Conservation (phyloP, 1,140 invertebrate species). For the Caerostris darwini region DNA sequence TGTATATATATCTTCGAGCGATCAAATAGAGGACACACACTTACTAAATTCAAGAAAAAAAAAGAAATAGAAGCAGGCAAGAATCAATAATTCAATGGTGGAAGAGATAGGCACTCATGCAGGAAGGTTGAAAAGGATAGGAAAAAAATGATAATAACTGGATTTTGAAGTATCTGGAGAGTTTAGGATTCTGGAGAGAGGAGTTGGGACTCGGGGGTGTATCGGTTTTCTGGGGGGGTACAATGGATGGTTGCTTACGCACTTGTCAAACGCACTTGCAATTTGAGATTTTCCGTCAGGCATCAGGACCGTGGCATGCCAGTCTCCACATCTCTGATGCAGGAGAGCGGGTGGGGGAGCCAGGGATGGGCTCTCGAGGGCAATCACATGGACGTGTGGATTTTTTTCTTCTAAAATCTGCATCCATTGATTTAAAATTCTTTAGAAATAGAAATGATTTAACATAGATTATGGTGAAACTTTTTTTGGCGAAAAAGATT, state of each 20-base stretch:
- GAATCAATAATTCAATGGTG: constrained; percentile 52
- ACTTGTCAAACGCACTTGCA: constrained; percentile 45
- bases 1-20: constrained; percentile 65
- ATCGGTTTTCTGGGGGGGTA: constrained; percentile 17
- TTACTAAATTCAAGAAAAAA: not conserved
- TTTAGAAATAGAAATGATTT: too few relatives aligned
- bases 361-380: not conserved
- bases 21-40: constrained; percentile 48
- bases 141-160: not conserved
- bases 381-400: too few relatives aligned
- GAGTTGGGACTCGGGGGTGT: not conserved
- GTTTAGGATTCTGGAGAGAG: not conserved
- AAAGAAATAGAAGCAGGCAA: not conserved
- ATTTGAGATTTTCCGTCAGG: not conserved
- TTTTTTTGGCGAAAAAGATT: too few relatives aligned
- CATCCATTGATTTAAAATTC: too few relatives aligned
- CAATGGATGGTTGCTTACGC: not conserved
- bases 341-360: too few relatives aligned
- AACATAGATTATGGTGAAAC: too few relatives aligned
- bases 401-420: too few relatives aligned
- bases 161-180: not conserved
- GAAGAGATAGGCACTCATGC: not conserved
- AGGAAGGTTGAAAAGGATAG: not conserved
- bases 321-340: not conserved
- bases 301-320: not conserved